Evolutionary conservation across 2,888 invertebrate genomes (phyloP).

Genomic region (Ceraclea dissimilis): DNA sequence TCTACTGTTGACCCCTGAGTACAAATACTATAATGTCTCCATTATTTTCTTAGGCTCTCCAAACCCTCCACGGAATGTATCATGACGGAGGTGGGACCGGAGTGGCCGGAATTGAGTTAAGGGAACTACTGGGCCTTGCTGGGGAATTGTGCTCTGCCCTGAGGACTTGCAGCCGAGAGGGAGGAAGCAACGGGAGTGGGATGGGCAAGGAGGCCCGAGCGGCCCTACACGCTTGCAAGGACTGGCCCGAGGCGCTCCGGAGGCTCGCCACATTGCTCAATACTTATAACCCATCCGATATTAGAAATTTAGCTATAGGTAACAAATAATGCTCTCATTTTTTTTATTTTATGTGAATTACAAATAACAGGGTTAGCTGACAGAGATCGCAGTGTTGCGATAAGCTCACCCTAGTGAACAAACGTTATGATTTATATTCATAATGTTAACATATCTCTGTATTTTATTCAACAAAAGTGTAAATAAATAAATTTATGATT

Average conservation of each 20-base stretch:
- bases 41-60: constrained; percentile 84
- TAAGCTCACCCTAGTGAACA: too few species aligned
- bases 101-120: constrained; percentile 74
- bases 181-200: constrained; percentile 36
- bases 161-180: constrained; percentile 47
- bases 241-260: constrained; percentile 81
- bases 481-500: too few species aligned
- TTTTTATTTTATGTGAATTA: too few species aligned
- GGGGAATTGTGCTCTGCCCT: constrained; percentile 65
- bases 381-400: too few species aligned
- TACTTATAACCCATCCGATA: constrained; percentile 79
- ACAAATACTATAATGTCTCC: too few species aligned
- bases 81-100: constrained; percentile 85
- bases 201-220: constrained; percentile 60
- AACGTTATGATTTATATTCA: too few species aligned
- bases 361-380: too few species aligned
- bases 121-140: constrained; percentile 74
- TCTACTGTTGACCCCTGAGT: too few species aligned
- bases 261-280: constrained; percentile 81
- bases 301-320: constrained; percentile 73
- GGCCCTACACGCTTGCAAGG: constrained; percentile 65
- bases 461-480: too few species aligned
- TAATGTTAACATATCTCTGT: too few species aligned
- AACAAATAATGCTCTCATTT: too few species aligned
- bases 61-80: constrained; percentile 87